Base-by-base conservation (phyloP, 2,888 invertebrate species). In the Hydrotaea cyrtoneurina region DNA sequence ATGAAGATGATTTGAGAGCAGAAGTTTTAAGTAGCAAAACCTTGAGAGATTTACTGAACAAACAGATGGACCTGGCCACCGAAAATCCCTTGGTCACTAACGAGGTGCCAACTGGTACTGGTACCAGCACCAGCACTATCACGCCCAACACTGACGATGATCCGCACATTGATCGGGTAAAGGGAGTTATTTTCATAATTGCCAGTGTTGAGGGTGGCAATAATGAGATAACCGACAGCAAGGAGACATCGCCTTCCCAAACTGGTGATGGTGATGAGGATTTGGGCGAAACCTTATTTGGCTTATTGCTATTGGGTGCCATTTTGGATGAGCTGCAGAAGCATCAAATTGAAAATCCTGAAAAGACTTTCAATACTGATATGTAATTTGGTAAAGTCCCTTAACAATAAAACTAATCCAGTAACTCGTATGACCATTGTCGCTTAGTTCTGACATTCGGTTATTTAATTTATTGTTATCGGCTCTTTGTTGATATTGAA, bases 131-230 rank as follows among this genome's bases (percentile, higher is more conserved):
- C n/a, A n/a, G n/a, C n/a, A n/a, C n/a, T n/a, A n/a, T n/a, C n/a
- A n/a, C n/a, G n/a, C n/a, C n/a, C n/a, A n/a, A n/a, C 23, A 23
- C 3, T 23, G 23, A 66, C 21, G 31, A 31, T 17, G 62, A 66
- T 0, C 11, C 66, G 0, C 19, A 21, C 1, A 21, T 17, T 5
- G 19, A 2, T n/a, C n/a, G 11, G 19, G 0, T 43, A 2, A 39
- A 23, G 69, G 46, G 69, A 13, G 15, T 69, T 46, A 69, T 69
- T 69, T 31, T 62, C n/a, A 10, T 46, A 17, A 23, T 69, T 15
- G 17, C 21, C 5, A 23, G 23, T 15, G 39, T 15, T 10, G 66
- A 43, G 1, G 43, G 21, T 0, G 36, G 2, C 1, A 23, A 23
- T 19, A 69, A 46, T 15, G 69, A 69, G 7, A 15, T 69, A 15